A percentile compares a stretch with the other conserved stretches of the same genome.
Evolutionary conservation across 2,888 invertebrate species (phyloP).

Genomic region (Embidobia sp.): DNA sequence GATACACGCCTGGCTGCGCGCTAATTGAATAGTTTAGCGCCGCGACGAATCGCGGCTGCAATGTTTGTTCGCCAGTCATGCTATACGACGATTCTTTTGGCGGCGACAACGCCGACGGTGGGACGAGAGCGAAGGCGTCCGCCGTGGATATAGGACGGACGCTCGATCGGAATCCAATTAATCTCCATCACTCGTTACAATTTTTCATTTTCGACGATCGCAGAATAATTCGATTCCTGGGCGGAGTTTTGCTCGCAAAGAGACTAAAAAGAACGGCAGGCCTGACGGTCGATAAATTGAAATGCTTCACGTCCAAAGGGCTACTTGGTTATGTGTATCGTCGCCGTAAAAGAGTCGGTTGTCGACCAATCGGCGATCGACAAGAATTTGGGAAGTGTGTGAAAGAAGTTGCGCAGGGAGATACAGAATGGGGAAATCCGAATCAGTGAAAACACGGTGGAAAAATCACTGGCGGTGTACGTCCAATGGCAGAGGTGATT

Average conservation of each 20-base stretch:
- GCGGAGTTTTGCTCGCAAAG: slow-evolving; percentile 37
- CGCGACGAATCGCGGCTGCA: slow-evolving; percentile 30
- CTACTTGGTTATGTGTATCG: not conserved
- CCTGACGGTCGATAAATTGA: too few relatives aligned
- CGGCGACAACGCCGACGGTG: slow-evolving; percentile 28
- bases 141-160: slow-evolving; percentile 40
- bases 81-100: slow-evolving; percentile 39
- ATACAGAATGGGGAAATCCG: too few relatives aligned
- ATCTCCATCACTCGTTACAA: slow-evolving; percentile 57
- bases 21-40: slow-evolving; percentile 52
- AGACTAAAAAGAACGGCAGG: not conserved
- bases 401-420: too few relatives aligned
- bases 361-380: too few relatives aligned
- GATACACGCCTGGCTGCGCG: slow-evolving; percentile 17
- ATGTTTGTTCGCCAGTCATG: slow-evolving; percentile 42
- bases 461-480: too few relatives aligned
- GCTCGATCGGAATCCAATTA: slow-evolving; percentile 56
- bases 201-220: slow-evolving; percentile 53
- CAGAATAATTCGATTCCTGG: slow-evolving; percentile 53
- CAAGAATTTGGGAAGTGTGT: too few relatives aligned
- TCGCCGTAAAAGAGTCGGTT: too few relatives aligned
- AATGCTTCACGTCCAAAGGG: too few relatives aligned
- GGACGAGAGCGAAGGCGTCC: slow-evolving; percentile 20
- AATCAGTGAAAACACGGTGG: too few relatives aligned
- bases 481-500: too few relatives aligned